A percentile compares a stretch with the other conserved stretches of the same genome.
These are phyloP conservation scores for Chanos chanos DNA, from an alignment of 2,797 vertebrate genomes.

Conservation along the genomic window DNA sequence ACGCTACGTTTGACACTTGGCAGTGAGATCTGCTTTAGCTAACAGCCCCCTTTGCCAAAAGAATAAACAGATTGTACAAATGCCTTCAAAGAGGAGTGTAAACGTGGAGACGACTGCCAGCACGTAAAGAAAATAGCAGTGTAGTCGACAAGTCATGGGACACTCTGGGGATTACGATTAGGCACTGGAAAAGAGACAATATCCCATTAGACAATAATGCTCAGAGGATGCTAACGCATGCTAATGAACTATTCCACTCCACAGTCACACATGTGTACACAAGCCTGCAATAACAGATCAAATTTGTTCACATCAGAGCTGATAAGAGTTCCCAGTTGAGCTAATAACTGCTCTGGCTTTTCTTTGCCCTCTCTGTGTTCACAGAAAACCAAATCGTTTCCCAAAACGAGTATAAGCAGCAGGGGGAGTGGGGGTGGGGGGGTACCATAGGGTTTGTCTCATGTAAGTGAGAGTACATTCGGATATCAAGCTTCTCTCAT, in stretches of 20 bases:
- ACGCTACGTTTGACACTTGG: conserved; percentile 18
- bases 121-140: background rate
- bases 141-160: background rate
- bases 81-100: conserved; percentile 20
- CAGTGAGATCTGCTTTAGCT: conserved; percentile 29
- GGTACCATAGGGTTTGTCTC: conserved; percentile 10
- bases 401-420: background rate
- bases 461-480: conserved; percentile 31
- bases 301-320: too few relatives aligned
- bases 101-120: conserved; percentile 3
- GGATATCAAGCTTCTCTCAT: conserved; percentile 25
- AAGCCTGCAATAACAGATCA: too few relatives aligned
- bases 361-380: too few relatives aligned
- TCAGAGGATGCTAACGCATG: too few relatives aligned
- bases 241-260: too few relatives aligned
- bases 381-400: background rate
- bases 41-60: conserved; percentile 24
- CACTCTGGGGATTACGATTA: too few relatives aligned
- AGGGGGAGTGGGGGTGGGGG: conserved; percentile 10
- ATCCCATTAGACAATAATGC: too few relatives aligned
- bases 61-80: conserved; percentile 15
- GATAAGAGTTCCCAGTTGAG: too few relatives aligned
- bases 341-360: too few relatives aligned
- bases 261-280: too few relatives aligned
- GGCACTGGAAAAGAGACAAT: too few relatives aligned